phyloP scores from a whole-genome alignment of 2,113 vertebrate species.

The Scopus umbretta region DNA sequence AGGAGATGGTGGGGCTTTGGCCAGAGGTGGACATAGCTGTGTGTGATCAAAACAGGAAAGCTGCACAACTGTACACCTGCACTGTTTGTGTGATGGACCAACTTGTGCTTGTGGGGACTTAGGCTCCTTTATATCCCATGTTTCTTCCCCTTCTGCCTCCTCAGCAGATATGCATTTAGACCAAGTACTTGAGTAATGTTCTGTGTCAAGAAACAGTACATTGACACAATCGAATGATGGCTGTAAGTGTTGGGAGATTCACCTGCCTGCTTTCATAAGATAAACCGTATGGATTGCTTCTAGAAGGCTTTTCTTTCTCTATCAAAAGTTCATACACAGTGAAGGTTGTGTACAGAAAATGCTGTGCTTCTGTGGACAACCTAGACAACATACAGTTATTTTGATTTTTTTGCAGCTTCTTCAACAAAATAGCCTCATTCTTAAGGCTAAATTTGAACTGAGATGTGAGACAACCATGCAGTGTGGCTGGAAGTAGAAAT shows the following conservation, averaged over 20 bases:
- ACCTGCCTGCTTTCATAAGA: not conserved
- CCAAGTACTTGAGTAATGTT: not conserved
- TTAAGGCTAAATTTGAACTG: not conserved
- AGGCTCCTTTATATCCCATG: not conserved
- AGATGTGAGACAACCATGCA: not conserved
- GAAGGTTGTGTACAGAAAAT: not conserved
- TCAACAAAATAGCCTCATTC: not conserved
- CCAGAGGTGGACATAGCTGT: not conserved
- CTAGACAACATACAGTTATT: not conserved
- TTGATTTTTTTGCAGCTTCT: not conserved
- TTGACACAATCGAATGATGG: not conserved
- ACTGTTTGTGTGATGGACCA: not conserved
- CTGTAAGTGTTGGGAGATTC: not conserved
- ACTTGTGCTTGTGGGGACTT: accelerated
- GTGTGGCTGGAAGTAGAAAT: not conserved
- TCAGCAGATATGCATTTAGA: not conserved
- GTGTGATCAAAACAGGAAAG: not conserved
- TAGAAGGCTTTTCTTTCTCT: not conserved
- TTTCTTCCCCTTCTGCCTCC: not conserved
- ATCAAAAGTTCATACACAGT: not conserved
- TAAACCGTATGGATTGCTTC: not conserved
- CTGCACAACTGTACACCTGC: not conserved
- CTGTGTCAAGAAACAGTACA: not conserved
- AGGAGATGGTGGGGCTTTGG: not conserved
- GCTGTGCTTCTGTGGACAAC: not conserved